Base-by-base conservation (phyloP, 2,797 vertebrate genomes). In the Danio aesculapii region DNA sequence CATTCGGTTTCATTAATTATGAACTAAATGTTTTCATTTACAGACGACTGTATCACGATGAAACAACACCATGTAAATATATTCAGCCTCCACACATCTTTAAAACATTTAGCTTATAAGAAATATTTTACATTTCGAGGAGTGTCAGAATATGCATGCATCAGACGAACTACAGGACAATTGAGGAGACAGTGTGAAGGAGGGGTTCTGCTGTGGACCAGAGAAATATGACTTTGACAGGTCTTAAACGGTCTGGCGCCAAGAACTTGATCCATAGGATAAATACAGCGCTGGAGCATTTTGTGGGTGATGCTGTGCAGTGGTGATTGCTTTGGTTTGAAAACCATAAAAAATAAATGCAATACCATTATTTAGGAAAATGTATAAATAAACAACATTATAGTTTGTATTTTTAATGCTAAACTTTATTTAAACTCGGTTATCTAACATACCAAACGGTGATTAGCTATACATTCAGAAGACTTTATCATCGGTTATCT, bases 231-330 rank as follows among this genome's bases (percentile, higher is more conserved):
- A 96, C 95, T 96, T 94, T 97, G 96, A 97, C 96, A 97, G 95
- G 94, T 97, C 96, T 96, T 96, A 96, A 97, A 96, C 95, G 95
- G 95, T 95, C 96, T 98, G 97, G 97, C 97, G 97, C 97, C 97
- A 97, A 93, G 95, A 94, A 94, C 94, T 94, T 92, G 94, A 95
- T 95, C 95, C 95, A 92, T 92, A 77, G 91, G 92, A 95, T 97
- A 96, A 95, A 97, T 96, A 95, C 96, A 96, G 95, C 89, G 88
- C 85, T 88, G 79, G 84, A 90, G 93, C 61, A 64, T 71, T 76
- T 69, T 79, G 62, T 11, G 93, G 94, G 94, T 93, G 94, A 94
- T 94, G 94, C 93, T 61, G 69, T 41, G 55, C 55, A 46, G 52
- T 64, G 70, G 46, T 21, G 55, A 83, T 76, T 50, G 61, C 53